phyloP scores from a whole-genome alignment of 2,113 vertebrate genomes.

The Melanerpes aurifrons region DNA sequence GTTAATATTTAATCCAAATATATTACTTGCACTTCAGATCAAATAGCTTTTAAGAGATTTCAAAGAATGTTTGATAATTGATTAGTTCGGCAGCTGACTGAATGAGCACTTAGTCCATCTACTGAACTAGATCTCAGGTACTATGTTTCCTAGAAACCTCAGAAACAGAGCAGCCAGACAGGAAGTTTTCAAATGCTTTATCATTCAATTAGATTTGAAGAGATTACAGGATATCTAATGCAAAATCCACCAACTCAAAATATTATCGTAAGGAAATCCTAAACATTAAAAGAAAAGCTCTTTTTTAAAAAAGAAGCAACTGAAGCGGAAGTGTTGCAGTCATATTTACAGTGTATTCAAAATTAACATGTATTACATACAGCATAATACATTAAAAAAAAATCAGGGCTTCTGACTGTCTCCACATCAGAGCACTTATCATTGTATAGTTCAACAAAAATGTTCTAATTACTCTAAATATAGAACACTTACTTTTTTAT shows the following conservation, averaged over 20 bases:
- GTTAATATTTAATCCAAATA: no score
- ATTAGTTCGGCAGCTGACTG: background rate
- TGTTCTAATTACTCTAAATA: background rate
- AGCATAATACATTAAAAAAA: background rate
- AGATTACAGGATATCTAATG: background rate
- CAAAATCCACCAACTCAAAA: background rate
- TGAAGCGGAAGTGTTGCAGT: background rate
- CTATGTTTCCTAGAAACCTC: background rate
- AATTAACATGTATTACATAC: background rate
- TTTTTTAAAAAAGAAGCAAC: background rate
- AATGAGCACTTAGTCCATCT: background rate
- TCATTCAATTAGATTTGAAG: background rate
- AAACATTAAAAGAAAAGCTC: background rate
- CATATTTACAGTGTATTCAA: background rate
- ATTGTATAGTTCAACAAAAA: background rate
- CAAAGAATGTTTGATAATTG: background rate
- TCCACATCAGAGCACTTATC: background rate
- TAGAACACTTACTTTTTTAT: constrained; percentile 86
- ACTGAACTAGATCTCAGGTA: background rate
- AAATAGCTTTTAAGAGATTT: background rate
- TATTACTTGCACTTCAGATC: no score
- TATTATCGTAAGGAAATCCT: background rate
- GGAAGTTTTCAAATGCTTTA: background rate
- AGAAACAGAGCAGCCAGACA: background rate
- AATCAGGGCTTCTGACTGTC: background rate